These are phyloP conservation scores for Clupea harengus DNA, from an alignment of 2,113 vertebrate genomes.

Conservation along the genomic window DNA sequence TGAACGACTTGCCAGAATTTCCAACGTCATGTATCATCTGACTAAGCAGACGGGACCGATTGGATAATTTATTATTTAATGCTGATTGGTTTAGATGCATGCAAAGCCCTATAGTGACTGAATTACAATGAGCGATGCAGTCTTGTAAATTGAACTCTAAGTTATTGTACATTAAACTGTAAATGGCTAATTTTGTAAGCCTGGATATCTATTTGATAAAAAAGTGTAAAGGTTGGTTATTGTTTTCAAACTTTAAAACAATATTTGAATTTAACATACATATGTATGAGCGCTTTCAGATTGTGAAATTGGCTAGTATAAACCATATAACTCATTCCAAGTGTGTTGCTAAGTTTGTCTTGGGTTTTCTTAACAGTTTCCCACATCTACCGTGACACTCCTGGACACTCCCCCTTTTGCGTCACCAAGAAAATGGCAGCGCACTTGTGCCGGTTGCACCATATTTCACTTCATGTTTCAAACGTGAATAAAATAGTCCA, in stretches of 20 bases:
- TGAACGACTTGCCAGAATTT: constrained; percentile 36
- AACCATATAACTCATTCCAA: too few species aligned
- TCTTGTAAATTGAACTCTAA: background rate
- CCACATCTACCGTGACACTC: background rate
- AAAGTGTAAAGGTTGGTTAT: too few species aligned
- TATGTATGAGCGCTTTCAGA: too few species aligned
- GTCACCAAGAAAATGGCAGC: constrained; percentile 77
- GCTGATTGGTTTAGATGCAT: constrained; percentile 54
- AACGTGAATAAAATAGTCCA: constrained; percentile 68
- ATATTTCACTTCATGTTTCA: constrained; percentile 82
- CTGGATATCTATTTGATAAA: too few species aligned
- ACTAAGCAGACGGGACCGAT: constrained; percentile 33
- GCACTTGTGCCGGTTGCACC: constrained; percentile 74
- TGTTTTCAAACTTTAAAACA: too few species aligned
- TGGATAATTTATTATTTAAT: constrained; percentile 17
- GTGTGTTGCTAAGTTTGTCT: too few species aligned
- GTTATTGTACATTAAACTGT: background rate
- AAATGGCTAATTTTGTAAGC: background rate
- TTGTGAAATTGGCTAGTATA: too few species aligned
- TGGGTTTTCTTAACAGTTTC: too few species aligned
- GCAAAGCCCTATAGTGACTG: background rate
- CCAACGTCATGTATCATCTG: constrained; percentile 67
- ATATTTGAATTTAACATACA: too few species aligned
- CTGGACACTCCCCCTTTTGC: constrained; percentile 33
- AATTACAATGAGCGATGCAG: background rate